A percentile compares a stretch with the other conserved stretches of the same genome.
Evolutionary conservation across 2,113 vertebrate genomes (phyloP).

Genomic region (Engystomops pustulosus): DNA sequence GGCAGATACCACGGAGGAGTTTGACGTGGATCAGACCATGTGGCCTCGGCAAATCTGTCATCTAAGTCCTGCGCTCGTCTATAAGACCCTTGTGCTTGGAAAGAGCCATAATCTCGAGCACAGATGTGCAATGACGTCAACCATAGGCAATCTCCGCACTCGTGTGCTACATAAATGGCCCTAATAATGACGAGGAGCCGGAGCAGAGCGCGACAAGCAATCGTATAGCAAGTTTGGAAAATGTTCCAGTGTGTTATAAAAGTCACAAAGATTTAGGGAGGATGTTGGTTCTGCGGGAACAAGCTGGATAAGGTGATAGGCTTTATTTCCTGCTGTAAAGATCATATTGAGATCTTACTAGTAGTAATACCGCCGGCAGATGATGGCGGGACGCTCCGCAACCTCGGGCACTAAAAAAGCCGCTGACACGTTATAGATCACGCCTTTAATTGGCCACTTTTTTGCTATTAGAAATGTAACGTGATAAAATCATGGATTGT

Average conservation of each 20-base stretch:
- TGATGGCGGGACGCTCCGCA: not conserved
- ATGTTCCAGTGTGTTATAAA: slow-evolving; percentile 26
- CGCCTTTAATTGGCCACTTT: not conserved
- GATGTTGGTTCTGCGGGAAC: not conserved
- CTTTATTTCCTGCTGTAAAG: slow-evolving; percentile 20
- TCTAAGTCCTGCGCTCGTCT: not conserved
- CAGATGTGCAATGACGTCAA: slow-evolving; percentile 7
- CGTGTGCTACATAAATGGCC: not conserved
- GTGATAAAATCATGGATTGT: not conserved
- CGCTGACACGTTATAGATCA: not conserved
- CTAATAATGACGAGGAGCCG: not conserved
- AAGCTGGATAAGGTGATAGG: slow-evolving; percentile 5
- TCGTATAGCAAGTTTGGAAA: not conserved
- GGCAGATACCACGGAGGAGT: not conserved
- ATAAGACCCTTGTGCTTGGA: not conserved
- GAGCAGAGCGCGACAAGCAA: not conserved
- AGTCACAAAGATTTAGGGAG: slow-evolving; percentile 22
- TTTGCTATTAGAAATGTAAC: not conserved
- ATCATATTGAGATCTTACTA: slow-evolving; percentile 27
- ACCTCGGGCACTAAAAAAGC: not conserved
- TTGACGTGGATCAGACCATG: not conserved
- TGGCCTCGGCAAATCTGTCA: not conserved
- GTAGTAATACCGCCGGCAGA: not conserved
- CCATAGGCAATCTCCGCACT: not conserved
- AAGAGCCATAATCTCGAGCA: not conserved